Evolutionary conservation across 2,888 invertebrate genomes (phyloP), one percentile per base, ranked within the genome.

Genomic region (Ceramica pisi): DNA sequence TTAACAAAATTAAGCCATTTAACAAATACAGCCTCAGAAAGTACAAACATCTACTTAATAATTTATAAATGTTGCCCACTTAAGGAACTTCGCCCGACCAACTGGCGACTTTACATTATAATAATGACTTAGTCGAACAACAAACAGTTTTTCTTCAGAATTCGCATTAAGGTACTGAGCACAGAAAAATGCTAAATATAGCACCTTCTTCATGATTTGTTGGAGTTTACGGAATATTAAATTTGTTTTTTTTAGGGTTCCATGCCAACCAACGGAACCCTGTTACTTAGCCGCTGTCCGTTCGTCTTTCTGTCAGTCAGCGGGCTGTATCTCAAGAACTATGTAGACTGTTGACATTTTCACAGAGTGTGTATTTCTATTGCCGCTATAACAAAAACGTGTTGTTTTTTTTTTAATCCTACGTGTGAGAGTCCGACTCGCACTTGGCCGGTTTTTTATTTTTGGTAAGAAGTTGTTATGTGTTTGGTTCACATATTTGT

Each of bases 71-170:
- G 75, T 71, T 71, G 78, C 75, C 82, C 87, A 86, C 85, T 86
- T 86, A 86, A 82, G 87, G 70, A 84, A 86, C 77, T 86, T 84
- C 81, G 86, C 80, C 84, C 72, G 85, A 79, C 92, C 95, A 94
- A 92, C 93, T 94, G 94, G 90, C 93, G 94, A 92, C 92, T 88
- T 2, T 86, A 88, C 91, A 94, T 95, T 95, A 95, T 92, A 88
- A 92, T 95, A 95, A 95, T 91, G 93, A 94, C 92, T 80, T 92
- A 92, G 87, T 86, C 69, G 75, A 91, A 91, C 92, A 93, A 91
- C 92, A 88, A 88, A 87, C 88, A 80, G 79, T 86, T 90, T 91
- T 92, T 94, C 86, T 92, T 90, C 82, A 84, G 88, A 94, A 94
- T 88, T 92, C 92, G 82, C 93, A 92, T 94, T 94, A 94, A 85